These are phyloP conservation scores for Esox niger DNA, from an alignment of 2,113 vertebrate genomes.

Conservation along the genomic window DNA sequence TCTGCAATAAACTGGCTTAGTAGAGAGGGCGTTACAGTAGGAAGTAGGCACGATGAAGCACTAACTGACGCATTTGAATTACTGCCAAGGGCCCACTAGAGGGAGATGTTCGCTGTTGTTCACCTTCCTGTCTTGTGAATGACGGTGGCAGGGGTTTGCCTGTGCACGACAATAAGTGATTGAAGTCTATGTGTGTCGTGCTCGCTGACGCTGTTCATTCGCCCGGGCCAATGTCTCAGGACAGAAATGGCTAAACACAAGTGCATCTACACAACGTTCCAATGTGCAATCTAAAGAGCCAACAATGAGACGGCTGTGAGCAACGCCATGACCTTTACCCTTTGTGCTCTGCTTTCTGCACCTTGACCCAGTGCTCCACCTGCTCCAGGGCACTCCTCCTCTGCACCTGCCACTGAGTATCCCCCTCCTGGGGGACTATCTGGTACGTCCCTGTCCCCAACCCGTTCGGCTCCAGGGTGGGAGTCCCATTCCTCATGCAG, in stretches of 20 bases:
- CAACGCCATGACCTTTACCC: constrained; percentile 78
- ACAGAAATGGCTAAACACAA: no score
- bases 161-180: not conserved
- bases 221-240: no score
- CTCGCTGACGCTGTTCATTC: no score
- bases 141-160: not conserved
- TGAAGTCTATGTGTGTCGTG: not conserved
- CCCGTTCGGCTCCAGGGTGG: constrained; percentile 87
- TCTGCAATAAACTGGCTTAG: not conserved
- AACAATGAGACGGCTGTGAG: no score
- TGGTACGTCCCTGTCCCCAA: constrained; percentile 74
- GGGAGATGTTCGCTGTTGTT: constrained; percentile 8
- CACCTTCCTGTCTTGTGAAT: not conserved
- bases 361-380: constrained; percentile 90
- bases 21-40: not conserved
- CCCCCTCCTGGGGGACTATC: constrained; percentile 55
- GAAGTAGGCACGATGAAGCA: not conserved
- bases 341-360: constrained; percentile 83
- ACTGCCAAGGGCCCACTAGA: constrained; percentile 11
- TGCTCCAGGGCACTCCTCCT: constrained; percentile 83
- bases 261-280: no score
- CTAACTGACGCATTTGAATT: not conserved
- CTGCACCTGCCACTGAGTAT: constrained; percentile 75
- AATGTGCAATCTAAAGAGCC: no score
- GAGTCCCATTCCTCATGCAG: constrained; percentile 75